These are phyloP conservation scores for Probosciger aterrimus DNA, from an alignment of 2,113 vertebrate genomes.

Conservation along the genomic window DNA sequence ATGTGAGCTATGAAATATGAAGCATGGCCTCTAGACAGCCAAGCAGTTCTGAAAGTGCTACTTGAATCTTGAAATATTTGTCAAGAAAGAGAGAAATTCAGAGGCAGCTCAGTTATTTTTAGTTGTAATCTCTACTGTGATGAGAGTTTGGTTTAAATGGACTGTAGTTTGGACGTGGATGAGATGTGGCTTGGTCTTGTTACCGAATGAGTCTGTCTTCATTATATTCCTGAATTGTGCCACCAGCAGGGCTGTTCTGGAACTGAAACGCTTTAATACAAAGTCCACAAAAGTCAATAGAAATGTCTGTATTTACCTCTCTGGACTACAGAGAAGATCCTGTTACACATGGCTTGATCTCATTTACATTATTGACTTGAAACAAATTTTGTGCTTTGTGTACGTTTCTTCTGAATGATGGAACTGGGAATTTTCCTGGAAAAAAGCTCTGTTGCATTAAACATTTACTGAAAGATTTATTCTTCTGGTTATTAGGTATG, in stretches of 20 bases:
- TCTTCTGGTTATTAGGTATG: not conserved
- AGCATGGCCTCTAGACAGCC: not conserved
- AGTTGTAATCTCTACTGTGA: not conserved
- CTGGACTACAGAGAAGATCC: not conserved
- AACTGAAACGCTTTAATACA: not conserved
- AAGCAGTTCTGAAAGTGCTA: not conserved
- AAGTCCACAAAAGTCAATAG: not conserved
- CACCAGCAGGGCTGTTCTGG: not conserved
- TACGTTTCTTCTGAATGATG: not conserved
- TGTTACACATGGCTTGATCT: not conserved
- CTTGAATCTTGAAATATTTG: not conserved
- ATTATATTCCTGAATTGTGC: not conserved
- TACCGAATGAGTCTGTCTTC: not conserved
- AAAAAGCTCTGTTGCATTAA: not conserved
- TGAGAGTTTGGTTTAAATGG: not conserved
- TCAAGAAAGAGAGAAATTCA: not conserved
- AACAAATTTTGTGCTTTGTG: not conserved
- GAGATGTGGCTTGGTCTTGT: not conserved
- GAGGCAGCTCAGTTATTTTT: not conserved
- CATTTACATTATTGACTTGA: not conserved
- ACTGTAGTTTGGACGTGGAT: not conserved
- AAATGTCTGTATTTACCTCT: not conserved
- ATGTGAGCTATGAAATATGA: not conserved
- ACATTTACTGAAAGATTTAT: not conserved
- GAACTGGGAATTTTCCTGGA: not conserved